Evolutionary conservation across 30 jellyfish, hydroid and myxozoan genomes (phyloP).

Genomic region (Aurelia aurita): DNA sequence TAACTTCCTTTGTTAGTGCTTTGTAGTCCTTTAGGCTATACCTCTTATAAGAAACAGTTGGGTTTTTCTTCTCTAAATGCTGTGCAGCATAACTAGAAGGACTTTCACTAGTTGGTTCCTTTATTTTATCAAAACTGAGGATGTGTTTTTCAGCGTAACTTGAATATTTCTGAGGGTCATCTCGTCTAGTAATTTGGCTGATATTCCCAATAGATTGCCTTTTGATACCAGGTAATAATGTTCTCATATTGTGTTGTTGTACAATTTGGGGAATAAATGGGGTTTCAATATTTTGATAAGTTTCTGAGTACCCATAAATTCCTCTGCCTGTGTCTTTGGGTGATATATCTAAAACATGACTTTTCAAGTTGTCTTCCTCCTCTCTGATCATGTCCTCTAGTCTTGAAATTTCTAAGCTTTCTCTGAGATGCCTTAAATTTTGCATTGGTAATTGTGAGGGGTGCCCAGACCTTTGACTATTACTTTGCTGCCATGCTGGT

Average conservation of each 20-base stretch:
- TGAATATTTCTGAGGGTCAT: slow-evolving; percentile 14
- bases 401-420: slow-evolving; percentile 27
- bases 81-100: slow-evolving; percentile 36
- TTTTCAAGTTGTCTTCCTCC: slow-evolving; percentile 52
- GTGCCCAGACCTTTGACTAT: background rate
- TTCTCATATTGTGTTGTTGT: background rate
- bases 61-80: slow-evolving; percentile 50
- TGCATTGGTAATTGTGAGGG: background rate
- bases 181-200: background rate
- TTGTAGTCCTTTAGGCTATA: slow-evolving; percentile 56
- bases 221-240: background rate
- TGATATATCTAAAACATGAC: slow-evolving; percentile 29
- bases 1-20: slow-evolving; percentile 45
- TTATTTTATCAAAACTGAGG: background rate
- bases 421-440: background rate
- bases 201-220: background rate
- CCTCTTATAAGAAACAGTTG: slow-evolving; percentile 35
- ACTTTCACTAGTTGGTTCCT: background rate
- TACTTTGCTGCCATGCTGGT: background rate
- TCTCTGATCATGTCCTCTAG: slow-evolving; percentile 59
- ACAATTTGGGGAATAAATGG: background rate
- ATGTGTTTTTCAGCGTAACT: slow-evolving; percentile 54
- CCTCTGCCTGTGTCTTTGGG: background rate
- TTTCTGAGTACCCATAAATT: background rate
- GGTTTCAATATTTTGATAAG: background rate